phyloP scores from a whole-genome alignment of 1,140 invertebrate genomes.

The Glomeris maerens region DNA sequence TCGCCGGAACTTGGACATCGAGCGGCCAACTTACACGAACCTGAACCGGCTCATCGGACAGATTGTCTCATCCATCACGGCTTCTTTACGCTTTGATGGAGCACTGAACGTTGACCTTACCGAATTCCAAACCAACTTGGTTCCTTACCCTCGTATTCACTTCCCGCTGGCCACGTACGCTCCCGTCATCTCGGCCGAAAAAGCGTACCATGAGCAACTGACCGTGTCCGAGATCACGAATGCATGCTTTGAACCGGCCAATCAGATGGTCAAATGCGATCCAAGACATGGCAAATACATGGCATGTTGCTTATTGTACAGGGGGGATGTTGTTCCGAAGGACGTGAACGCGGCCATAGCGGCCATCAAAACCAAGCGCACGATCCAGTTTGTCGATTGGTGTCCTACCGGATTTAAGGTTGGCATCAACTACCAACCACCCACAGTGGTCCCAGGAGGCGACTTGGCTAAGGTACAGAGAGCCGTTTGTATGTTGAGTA shows the following conservation, averaged over 20 bases:
- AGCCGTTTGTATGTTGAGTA: conserved; percentile 61
- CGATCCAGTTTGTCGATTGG: conserved; percentile 73
- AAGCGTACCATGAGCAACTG: conserved; percentile 69
- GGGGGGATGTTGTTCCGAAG: conserved; percentile 59
- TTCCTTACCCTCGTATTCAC: conserved; percentile 68
- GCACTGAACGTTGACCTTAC: conserved; percentile 76
- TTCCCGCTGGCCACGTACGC: conserved; percentile 72
- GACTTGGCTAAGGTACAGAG: conserved; percentile 63
- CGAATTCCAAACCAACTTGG: conserved; percentile 79
- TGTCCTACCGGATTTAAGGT: conserved; percentile 72
- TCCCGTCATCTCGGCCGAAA: conserved; percentile 68
- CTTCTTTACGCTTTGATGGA: conserved; percentile 75
- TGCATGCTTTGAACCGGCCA: conserved; percentile 74
- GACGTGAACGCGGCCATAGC: conserved; percentile 53
- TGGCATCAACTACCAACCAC: conserved; percentile 36
- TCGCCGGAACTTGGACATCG: conserved; percentile 70
- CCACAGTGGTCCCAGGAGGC: conserved; percentile 41
- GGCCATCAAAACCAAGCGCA: conserved; percentile 38
- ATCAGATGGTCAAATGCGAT: conserved; percentile 89
- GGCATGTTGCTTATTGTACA: conserved; percentile 69
- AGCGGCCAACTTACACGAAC: conserved; percentile 64
- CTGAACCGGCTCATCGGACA: conserved; percentile 66
- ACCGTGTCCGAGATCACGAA: conserved; percentile 76
- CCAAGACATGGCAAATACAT: conserved; percentile 79
- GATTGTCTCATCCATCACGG: conserved; percentile 74